Base-by-base conservation (phyloP, 2,113 vertebrate genomes). In the Rhynchomys soricoides region DNA sequence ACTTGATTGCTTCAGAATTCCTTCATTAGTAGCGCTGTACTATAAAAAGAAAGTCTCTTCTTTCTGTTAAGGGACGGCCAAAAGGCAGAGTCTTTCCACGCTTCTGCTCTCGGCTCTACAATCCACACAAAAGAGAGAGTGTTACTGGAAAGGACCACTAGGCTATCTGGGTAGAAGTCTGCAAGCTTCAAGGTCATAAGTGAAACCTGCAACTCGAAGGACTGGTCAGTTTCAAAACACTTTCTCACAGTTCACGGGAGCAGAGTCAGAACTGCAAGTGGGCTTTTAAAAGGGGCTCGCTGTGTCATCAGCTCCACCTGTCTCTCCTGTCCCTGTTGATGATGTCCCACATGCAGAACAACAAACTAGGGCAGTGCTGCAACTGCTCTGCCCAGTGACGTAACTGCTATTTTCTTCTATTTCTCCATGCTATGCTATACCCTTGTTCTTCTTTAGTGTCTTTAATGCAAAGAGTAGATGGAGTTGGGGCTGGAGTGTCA, bases 121-220 rank as follows among this genome's bases (percentile, higher is more conserved):
- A 55, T 98, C 92, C 98, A 93, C n/a, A 48, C 95, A 21, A 89
- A 93, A 78, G 1, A 96, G 90, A 40, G 89, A 73, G 29, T 98
- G 98, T 45, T 96, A 68, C 43, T 98, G 48, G 98, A 97, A 88
- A 98, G 97, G 89, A 97, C 95, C 96, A 98, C 98, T 79, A 96
- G 97, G 70, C 96, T 98, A 16, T 98, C 98, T 90, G 98, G 97
- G 90, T 98, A 98, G 97, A 96, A 98, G 73, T 96, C 97, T 19
- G 96, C 88, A 0, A 89, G 86, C 0, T 98, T 98, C 89, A 97
- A 94, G 48, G 95, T 98, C 68, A 98, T 98, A 93, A 98, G 96
- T 24, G 40, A 88, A 62, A 16, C 31, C 77, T n/a, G 17, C 31
- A 0, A 31, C 26, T 89, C 82, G 66, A 68, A 48, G 29, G 31